Evolutionary conservation across 2,113 vertebrate species (phyloP).

Genomic region (Corvus hawaiiensis): DNA sequence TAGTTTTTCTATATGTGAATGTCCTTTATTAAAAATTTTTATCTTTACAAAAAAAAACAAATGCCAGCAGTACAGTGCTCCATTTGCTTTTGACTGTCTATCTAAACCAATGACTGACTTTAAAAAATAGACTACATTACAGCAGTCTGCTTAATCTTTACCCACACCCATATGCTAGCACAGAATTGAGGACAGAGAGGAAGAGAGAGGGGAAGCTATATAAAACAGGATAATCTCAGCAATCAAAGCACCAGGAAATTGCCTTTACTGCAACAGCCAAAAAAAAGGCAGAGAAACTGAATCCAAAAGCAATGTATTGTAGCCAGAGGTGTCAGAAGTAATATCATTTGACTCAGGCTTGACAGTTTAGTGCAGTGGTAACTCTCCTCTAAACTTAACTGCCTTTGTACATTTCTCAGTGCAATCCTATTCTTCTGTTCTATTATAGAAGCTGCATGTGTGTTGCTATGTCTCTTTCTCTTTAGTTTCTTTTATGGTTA

Average conservation of each 20-base stretch:
- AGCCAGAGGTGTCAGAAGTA: background rate
- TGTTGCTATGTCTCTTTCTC: background rate
- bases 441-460: conserved; percentile 9
- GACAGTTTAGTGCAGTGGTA: background rate
- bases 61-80: background rate
- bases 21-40: background rate
- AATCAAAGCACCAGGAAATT: conserved; percentile 2
- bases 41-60: background rate
- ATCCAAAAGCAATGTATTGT: background rate
- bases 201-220: background rate
- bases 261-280: background rate
- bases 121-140: background rate
- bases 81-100: background rate
- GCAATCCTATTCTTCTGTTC: conserved; percentile 22
- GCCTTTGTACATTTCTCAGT: conserved; percentile 9
- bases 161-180: background rate
- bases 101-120: background rate
- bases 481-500: conserved; percentile 51
- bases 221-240: background rate
- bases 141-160: background rate
- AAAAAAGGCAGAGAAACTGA: conserved; percentile 8
- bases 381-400: conserved; percentile 34
- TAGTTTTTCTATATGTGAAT: background rate
- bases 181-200: background rate
- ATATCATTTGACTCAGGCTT: background rate